phyloP scores from a whole-genome alignment of 2,797 vertebrate species.

The Poeciliopsis gracilis region DNA sequence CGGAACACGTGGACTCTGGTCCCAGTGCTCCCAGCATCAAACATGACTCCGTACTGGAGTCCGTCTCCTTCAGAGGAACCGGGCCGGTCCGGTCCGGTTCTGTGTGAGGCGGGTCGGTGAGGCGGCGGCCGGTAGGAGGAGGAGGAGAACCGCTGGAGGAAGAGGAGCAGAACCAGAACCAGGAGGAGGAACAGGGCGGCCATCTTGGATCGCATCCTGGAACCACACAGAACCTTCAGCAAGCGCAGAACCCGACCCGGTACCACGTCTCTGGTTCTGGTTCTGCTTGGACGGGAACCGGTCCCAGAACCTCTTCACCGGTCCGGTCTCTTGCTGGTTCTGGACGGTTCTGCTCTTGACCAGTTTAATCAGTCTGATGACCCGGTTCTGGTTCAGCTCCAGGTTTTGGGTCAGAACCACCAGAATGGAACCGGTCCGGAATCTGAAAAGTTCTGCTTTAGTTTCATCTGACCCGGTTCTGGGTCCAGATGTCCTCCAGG shows the following conservation, averaged over 20 bases:
- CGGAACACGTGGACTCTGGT: slow-evolving; percentile 93
- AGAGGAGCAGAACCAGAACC: slow-evolving; percentile 42
- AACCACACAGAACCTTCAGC: not conserved
- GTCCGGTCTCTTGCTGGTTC: too few relatives aligned
- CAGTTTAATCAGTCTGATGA: too few relatives aligned
- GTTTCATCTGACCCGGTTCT: not conserved
- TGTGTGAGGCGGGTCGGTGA: slow-evolving; percentile 13
- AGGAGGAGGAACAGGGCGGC: slow-evolving; percentile 81
- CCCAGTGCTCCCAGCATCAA: slow-evolving; percentile 95
- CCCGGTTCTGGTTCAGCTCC: too few relatives aligned
- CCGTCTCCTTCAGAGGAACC: slow-evolving; percentile 3
- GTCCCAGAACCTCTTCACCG: too few relatives aligned
- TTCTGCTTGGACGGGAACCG: not conserved
- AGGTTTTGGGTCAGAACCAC: too few relatives aligned
- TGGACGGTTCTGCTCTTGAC: too few relatives aligned
- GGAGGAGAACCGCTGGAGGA: slow-evolving; percentile 69
- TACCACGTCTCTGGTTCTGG: not conserved
- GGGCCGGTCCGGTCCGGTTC: not conserved
- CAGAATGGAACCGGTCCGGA: too few relatives aligned
- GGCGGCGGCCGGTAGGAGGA: slow-evolving; percentile 45
- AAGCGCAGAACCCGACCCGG: not conserved
- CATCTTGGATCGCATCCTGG: slow-evolving; percentile 85
- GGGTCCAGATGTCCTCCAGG: not conserved
- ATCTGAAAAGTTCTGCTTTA: not conserved
- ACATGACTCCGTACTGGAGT: slow-evolving; percentile 91